These are phyloP conservation scores for Sycophila sp. DNA, from an alignment of 1,140 invertebrate species.

Conservation along the genomic window DNA sequence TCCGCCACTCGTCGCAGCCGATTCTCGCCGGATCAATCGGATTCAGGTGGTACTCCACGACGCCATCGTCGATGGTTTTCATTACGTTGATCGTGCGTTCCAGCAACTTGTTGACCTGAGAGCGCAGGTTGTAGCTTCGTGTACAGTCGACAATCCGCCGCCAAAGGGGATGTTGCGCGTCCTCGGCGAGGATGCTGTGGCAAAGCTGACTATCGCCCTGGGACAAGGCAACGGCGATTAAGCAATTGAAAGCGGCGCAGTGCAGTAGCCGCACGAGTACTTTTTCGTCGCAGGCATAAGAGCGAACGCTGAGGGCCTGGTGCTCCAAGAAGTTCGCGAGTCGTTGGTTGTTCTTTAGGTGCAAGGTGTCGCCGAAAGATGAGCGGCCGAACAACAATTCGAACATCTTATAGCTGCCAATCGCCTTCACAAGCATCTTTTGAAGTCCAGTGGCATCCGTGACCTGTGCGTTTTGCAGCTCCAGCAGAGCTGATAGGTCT, in stretches of 20 bases:
- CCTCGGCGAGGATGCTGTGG: constrained; percentile 48
- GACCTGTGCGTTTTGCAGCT: no score
- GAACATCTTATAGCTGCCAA: constrained; percentile 55
- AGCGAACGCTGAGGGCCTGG: no score
- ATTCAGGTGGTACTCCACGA: constrained; percentile 46
- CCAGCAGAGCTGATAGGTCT: not conserved
- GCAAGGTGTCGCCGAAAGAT: no score
- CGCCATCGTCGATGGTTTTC: no score
- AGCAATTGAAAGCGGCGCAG: constrained; percentile 70
- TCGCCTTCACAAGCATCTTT: constrained; percentile 47
- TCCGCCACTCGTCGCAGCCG: constrained; percentile 56
- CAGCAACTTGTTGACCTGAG: constrained; percentile 53
- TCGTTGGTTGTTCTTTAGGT: no score
- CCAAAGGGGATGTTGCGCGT: constrained; percentile 60
- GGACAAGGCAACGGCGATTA: constrained; percentile 60
- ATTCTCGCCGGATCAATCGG: constrained; percentile 51
- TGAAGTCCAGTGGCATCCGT: not conserved
- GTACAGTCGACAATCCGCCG: constrained; percentile 60
- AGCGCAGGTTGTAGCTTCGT: constrained; percentile 55
- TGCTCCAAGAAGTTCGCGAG: no score
- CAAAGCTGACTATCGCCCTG: constrained; percentile 51
- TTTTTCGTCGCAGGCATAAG: constrained; percentile 38
- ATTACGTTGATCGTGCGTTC: constrained; percentile 64
- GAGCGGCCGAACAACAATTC: constrained; percentile 48
- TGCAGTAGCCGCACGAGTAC: constrained; percentile 61